These are phyloP conservation scores for Drosophila atripex DNA, from an alignment of 2,888 invertebrate genomes.

Conservation along the genomic window DNA sequence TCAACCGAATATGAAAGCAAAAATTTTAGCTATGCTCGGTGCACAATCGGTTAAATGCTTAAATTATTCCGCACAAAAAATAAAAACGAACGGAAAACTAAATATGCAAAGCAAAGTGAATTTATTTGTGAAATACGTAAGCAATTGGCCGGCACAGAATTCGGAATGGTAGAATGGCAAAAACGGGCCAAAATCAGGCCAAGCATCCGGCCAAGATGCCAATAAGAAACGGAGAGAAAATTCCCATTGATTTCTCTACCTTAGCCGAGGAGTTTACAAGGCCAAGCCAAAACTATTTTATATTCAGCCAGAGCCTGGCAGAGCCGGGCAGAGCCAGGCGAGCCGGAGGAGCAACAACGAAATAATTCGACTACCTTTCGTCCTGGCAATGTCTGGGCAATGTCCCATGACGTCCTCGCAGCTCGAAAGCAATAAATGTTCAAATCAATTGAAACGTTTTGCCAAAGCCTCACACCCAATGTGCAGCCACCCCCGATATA, in stretches of 20 bases:
- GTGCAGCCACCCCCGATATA: conserved; percentile 31
- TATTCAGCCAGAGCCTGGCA: conserved; percentile 48
- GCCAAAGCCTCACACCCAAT: conserved; percentile 64
- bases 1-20: conserved; percentile 9
- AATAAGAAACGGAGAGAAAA: conserved; percentile 43
- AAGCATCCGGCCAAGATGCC: conserved; percentile 39
- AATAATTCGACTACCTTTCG: conserved; percentile 69
- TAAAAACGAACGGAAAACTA: conserved; percentile 26
- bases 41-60: conserved; percentile 24
- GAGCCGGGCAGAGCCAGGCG: background rate
- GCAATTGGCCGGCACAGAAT: conserved; percentile 18
- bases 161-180: conserved; percentile 3
- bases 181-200: conserved; percentile 31
- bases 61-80: conserved; percentile 17
- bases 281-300: conserved; percentile 66
- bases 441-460: conserved; percentile 80
- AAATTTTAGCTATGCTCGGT: conserved; percentile 21
- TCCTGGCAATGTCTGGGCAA: conserved; percentile 46
- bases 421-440: conserved; percentile 79
- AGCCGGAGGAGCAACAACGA: conserved; percentile 40
- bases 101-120: conserved; percentile 36
- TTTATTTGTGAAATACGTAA: conserved; percentile 27
- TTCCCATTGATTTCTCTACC: conserved; percentile 50
- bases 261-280: conserved; percentile 49
- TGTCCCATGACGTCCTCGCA: conserved; percentile 54